A percentile compares a stretch with the other conserved stretches of the same genome.
Conservation (phyloP, 2,888 invertebrate genomes). For the Fabriciana adippe region DNA sequence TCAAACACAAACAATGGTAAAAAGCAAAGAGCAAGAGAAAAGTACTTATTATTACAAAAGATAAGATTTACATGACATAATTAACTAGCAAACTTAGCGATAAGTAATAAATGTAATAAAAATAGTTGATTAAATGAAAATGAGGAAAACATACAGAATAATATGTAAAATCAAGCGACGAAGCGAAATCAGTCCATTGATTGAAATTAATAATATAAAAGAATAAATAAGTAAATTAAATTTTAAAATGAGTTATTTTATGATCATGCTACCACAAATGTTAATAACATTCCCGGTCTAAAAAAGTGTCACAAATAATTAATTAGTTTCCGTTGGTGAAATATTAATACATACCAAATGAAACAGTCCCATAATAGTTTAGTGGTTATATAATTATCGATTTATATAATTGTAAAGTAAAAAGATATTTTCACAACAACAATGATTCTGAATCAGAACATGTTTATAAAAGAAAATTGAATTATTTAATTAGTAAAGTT, state of each 20-base stretch:
- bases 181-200: slow-evolving; percentile 35
- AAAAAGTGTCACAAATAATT: slow-evolving; percentile 5
- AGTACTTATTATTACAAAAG: slow-evolving; percentile 22
- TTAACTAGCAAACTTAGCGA: slow-evolving; percentile 32
- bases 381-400: slow-evolving; percentile 36
- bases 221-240: slow-evolving; percentile 4
- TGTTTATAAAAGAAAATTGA: not conserved
- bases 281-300: slow-evolving; percentile 7
- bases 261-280: slow-evolving; percentile 25
- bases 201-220: slow-evolving; percentile 25
- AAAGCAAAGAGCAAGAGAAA: slow-evolving; percentile 63
- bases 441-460: slow-evolving; percentile 43
- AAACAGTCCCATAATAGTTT: slow-evolving; percentile 35
- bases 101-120: slow-evolving; percentile 11
- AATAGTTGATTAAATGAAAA: slow-evolving; percentile 24
- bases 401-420: slow-evolving; percentile 32
- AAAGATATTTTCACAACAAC: slow-evolving; percentile 40
- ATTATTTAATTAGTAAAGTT: not conserved
- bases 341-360: slow-evolving; percentile 36
- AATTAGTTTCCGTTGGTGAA: not conserved
- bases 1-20: slow-evolving; percentile 73
- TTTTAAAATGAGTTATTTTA: slow-evolving; percentile 15
- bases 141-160: slow-evolving; percentile 23
- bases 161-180: slow-evolving; percentile 35
- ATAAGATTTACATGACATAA: slow-evolving; percentile 25